Conservation (phyloP, 1,140 invertebrate genomes). For the Helicoverpa zea region DNA sequence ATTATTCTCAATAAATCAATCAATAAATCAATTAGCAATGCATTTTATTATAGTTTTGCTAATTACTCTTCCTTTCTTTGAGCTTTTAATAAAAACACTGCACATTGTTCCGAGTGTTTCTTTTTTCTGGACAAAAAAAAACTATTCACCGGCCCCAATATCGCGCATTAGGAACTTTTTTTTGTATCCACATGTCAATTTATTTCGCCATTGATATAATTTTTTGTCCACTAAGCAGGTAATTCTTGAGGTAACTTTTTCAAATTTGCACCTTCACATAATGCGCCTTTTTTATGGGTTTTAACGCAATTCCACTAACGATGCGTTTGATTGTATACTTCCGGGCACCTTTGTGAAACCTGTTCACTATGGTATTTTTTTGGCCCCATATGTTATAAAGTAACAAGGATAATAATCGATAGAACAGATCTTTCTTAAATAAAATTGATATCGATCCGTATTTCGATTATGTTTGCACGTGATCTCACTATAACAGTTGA, state of each 20-base stretch:
- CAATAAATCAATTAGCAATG: neutral
- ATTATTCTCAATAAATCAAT: constrained; percentile 26
- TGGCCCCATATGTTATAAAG: constrained; percentile 42
- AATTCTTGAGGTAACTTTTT: constrained; percentile 60
- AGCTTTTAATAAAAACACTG: constrained; percentile 24
- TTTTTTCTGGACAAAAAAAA: constrained; percentile 53
- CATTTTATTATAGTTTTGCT: neutral
- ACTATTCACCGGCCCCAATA: constrained; percentile 63
- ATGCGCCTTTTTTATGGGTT: constrained; percentile 69
- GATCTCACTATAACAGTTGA: neutral
- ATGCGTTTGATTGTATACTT: constrained; percentile 68
- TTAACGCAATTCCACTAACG: constrained; percentile 77
- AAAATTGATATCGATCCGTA: constrained; percentile 19
- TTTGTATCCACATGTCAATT: constrained; percentile 72
- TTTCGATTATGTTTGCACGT: constrained; percentile 29
- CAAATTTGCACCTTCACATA: constrained; percentile 73
- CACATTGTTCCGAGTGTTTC: constrained; percentile 43
- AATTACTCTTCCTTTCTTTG: constrained; percentile 30
- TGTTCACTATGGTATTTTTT: constrained; percentile 54
- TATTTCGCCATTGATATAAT: constrained; percentile 65
- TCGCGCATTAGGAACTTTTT: constrained; percentile 73
- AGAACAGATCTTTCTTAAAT: constrained; percentile 19
- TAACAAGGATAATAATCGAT: constrained; percentile 32
- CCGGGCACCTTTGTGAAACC: constrained; percentile 55
- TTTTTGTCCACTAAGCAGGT: constrained; percentile 59